phyloP scores from a whole-genome alignment of 2,113 vertebrate genomes.

The Trematomus loennbergii region DNA sequence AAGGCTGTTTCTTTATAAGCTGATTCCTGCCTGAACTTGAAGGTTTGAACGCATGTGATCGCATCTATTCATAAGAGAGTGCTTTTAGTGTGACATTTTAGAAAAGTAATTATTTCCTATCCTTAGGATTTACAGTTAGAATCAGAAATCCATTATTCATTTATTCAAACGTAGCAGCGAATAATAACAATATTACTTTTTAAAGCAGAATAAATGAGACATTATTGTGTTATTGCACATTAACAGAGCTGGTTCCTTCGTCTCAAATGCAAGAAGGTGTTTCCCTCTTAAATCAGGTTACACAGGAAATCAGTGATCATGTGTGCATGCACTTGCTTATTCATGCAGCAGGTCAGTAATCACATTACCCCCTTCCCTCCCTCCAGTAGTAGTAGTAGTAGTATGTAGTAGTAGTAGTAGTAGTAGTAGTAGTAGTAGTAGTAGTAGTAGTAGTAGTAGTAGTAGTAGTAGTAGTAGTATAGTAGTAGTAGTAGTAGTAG shows the following conservation, averaged over 20 bases:
- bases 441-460: too few species aligned
- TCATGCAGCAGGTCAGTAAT: background rate
- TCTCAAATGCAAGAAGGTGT: background rate
- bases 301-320: background rate
- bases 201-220: too few species aligned
- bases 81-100: background rate
- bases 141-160: too few species aligned
- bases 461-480: too few species aligned
- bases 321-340: too few species aligned
- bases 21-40: background rate
- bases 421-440: too few species aligned
- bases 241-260: too few species aligned
- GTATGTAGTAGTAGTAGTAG: too few species aligned
- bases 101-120: background rate
- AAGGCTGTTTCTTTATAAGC: conserved; percentile 16
- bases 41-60: background rate
- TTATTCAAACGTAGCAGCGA: too few species aligned
- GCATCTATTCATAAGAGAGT: background rate
- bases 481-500: too few species aligned
- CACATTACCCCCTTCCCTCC: background rate
- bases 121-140: background rate
- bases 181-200: too few species aligned
- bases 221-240: too few species aligned
- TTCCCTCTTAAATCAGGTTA: background rate
- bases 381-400: background rate